Base-by-base conservation (phyloP, 2,888 invertebrate species). In the Pyrgus malvae region DNA sequence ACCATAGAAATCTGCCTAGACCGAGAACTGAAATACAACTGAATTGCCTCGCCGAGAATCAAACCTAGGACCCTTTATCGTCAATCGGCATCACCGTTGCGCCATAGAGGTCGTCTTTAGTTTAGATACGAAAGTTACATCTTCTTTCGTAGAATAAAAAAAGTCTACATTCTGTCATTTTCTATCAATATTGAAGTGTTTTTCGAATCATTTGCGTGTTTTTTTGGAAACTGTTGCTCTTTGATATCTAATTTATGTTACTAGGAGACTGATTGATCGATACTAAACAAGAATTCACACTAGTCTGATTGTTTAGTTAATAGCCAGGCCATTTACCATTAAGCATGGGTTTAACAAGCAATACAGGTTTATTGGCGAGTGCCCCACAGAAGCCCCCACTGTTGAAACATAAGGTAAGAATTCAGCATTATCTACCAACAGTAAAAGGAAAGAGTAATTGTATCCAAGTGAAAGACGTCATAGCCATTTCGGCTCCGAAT, bases 301-400 rank as follows among this genome's bases (percentile, higher is more conserved):
- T 6, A 21, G 21, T 21, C 29, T 27, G 14, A 21, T 16, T 37
- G 9, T 40, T 29, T 38, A 29, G 27, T 27, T 17, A 19, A 7
- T 41, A 31, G 25, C 21, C 3, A 31, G 41, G 14, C 19, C 40
- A 25, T 38, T 16, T 48, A 63, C 56, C 55, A 59, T 63, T 55
- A 59, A 57, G 45, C 66, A 93, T 93, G 93, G 91, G 90, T 37
- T 69, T 91, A 8, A 91, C 92, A 9, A 94, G 94, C 69, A 92
- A 92, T 74, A 93, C 94, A 2, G 94, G 94, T 0, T 78, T 94
- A 56, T 72, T 93, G 57, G 93, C 94, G 3, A 92, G 92, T 60
- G 76, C 91, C 74, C 48, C 90, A 70, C 67, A 91, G 77, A 93
- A 91, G 69, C 75, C 79, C 33, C 37, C 62, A n/a, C 60, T 67